Evolutionary conservation across 2,888 invertebrate species (phyloP), one percentile per base, ranked within the genome.

Genomic region (Volucella zonaria): DNA sequence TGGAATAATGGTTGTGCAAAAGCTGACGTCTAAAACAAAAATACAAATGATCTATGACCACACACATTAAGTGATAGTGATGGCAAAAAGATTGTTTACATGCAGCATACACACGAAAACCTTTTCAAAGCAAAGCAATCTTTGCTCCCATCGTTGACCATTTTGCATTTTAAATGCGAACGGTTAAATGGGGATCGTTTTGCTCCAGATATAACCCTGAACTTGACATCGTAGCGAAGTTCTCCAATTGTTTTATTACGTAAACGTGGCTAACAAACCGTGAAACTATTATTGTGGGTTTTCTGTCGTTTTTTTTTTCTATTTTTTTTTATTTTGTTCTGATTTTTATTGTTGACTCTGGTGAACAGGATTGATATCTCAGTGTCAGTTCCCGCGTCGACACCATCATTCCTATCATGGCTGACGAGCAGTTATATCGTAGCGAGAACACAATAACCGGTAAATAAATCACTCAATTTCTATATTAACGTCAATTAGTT

Each of bases 131-230:
- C 71, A 23, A 42, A n/a, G n/a, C 31, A n/a, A 51, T 42, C 40
- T 18, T 42, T 52, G 51, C 43, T 18, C 14, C 15, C 52, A 6
- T 31, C 31, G 31, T 31, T 31, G 51, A 52, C 52, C 62, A 40
- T 62, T 62, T 80, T 59, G 49, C 59, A 70, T 66, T 54, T 31
- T 42, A 54, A 66, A 56, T 70, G 49, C 56, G 42, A 15, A 31
- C 6, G 31, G 31, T 31, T 31, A 31, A 42, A 68, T 51, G 61
- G 40, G 15, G 73, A 64, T 70, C 83, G 83, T 73, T 80, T 61
- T 76, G 80, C 85, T 85, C 76, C 64, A 85, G 71, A 68, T 85
- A 77, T 52, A 81, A 68, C 85, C 85, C 85, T 85, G 85, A 85
- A 81, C 85, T 85, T 85, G 85, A 81, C 85, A 81, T 76, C 73